These are phyloP conservation scores for Diabrotica virgifera DNA, from an alignment of 1,140 invertebrate genomes.

Conservation along the genomic window DNA sequence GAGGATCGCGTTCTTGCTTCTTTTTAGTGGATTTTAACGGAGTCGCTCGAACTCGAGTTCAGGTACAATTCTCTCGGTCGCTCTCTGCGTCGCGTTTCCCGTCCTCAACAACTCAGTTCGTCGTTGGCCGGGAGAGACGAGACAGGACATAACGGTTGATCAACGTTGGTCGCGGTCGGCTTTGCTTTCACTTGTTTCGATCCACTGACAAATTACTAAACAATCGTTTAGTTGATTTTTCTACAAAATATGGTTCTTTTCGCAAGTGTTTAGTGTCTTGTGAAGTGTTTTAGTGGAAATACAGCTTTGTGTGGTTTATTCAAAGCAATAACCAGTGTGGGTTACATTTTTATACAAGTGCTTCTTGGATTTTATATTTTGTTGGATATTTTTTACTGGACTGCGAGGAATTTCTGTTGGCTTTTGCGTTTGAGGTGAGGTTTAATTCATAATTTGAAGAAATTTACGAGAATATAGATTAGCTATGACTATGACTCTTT, in stretches of 20 bases:
- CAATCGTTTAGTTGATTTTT: not conserved
- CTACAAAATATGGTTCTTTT: not conserved
- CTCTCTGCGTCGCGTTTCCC: too few species aligned
- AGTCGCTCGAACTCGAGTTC: not conserved
- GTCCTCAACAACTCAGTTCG: not conserved
- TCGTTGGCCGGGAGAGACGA: not conserved
- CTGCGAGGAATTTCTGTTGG: too few species aligned
- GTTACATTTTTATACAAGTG: too few species aligned
- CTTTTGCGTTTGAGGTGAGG: too few species aligned
- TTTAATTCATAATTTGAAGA: too few species aligned
- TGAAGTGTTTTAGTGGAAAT: not conserved
- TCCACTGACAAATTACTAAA: not conserved
- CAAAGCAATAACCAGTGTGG: too few species aligned
- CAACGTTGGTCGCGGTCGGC: not conserved
- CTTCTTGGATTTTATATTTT: too few species aligned
- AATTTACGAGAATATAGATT: too few species aligned
- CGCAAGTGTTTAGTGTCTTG: not conserved
- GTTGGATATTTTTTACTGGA: too few species aligned
- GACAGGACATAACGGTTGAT: not conserved
- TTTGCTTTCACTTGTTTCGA: not conserved
- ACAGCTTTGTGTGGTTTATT: not conserved
- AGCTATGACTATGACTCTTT: too few species aligned
- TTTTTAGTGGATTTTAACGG: slow-evolving; percentile 2
- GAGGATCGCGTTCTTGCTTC: not conserved
- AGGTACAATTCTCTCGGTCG: not conserved